A percentile compares a stretch with the other conserved stretches of the same genome.
phyloP scores from a whole-genome alignment of 2,888 invertebrate genomes.

The Monopis laevigella region DNA sequence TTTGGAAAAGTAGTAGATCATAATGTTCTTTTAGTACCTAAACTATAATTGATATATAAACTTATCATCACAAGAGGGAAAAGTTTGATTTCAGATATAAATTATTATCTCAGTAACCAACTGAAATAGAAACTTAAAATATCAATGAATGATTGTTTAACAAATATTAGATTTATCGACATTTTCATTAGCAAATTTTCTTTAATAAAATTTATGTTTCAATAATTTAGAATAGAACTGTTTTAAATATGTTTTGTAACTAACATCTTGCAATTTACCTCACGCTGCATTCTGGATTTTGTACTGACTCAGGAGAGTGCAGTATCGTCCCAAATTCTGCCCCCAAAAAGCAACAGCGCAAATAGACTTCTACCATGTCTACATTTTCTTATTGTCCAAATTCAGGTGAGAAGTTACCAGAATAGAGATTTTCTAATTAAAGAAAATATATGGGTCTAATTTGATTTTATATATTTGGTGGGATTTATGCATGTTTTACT shows the following conservation, averaged over 20 bases:
- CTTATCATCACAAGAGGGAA: too few relatives aligned
- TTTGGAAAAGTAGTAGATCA: too few relatives aligned
- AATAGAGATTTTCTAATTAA: constrained; percentile 28
- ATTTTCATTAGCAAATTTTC: too few relatives aligned
- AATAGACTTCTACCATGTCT: constrained; percentile 51
- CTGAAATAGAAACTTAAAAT: background rate
- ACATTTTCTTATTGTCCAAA: constrained; percentile 55
- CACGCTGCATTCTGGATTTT: constrained; percentile 33
- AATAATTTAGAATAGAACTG: background rate
- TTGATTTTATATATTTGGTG: too few relatives aligned
- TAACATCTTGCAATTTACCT: constrained; percentile 15
- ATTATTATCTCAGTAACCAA: too few relatives aligned
- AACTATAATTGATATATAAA: too few relatives aligned
- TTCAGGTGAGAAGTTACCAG: constrained; percentile 60
- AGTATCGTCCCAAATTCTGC: constrained; percentile 57
- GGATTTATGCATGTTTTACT: too few relatives aligned
- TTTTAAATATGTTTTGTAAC: background rate
- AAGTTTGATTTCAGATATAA: too few relatives aligned
- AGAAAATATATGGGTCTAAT: too few relatives aligned
- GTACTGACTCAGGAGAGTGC: constrained; percentile 57
- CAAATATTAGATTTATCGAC: background rate
- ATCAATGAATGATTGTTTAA: background rate
- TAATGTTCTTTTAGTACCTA: too few relatives aligned
- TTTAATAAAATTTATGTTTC: background rate
- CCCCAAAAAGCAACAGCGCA: constrained; percentile 52